phyloP scores from a whole-genome alignment of 2,888 invertebrate species.

The Elysia crispata region DNA sequence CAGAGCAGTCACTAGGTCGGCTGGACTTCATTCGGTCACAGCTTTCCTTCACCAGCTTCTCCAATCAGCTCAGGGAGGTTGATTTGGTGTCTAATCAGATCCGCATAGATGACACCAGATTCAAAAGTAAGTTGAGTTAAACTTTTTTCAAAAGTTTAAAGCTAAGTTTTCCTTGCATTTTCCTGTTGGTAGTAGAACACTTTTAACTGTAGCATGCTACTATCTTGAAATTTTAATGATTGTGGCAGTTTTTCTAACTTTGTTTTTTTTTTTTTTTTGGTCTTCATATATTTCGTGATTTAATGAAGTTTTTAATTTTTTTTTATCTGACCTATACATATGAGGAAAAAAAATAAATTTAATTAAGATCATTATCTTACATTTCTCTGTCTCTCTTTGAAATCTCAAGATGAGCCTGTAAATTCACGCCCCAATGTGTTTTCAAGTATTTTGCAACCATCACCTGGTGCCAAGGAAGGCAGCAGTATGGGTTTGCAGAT shows the following conservation, averaged over 20 bases:
- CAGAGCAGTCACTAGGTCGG: conserved; percentile 83
- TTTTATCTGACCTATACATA: no score
- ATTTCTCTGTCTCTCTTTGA: neutral
- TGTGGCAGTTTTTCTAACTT: no score
- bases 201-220: no score
- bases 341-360: neutral
- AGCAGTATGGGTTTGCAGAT: conserved; percentile 76
- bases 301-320: no score
- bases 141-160: no score
- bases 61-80: conserved; percentile 92
- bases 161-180: no score
- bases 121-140: conserved; percentile 74
- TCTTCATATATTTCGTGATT: no score
- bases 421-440: conserved; percentile 90
- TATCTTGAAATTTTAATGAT: no score
- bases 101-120: conserved; percentile 86
- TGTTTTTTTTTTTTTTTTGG: no score
- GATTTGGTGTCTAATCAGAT: conserved; percentile 95
- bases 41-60: conserved; percentile 89
- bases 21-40: conserved; percentile 94
- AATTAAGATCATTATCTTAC: no score
- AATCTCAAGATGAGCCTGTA: conserved; percentile 80
- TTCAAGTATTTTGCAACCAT: conserved; percentile 87
- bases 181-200: no score
- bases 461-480: conserved; percentile 50